A percentile compares a stretch with the other conserved stretches of the same genome.
phyloP scores from a whole-genome alignment of 2,797 vertebrate genomes.

The Notoglanidium macrostoma region DNA sequence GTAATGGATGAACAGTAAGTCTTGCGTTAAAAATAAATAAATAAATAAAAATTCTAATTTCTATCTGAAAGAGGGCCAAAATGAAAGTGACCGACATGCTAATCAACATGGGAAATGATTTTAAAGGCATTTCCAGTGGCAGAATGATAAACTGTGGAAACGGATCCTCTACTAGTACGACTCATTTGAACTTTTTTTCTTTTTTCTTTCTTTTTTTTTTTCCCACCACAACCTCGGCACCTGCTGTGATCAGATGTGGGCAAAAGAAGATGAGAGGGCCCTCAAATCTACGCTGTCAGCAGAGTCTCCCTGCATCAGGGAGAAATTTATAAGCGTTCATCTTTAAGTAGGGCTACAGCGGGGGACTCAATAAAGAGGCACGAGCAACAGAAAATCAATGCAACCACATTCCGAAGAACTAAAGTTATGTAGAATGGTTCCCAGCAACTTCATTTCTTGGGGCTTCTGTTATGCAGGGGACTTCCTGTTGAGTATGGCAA shows the following conservation, averaged over 20 bases:
- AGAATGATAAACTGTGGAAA: conserved; percentile 12
- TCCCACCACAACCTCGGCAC: conserved; percentile 10
- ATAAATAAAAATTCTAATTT: neutral
- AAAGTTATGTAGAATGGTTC: conserved; percentile 43
- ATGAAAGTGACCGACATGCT: neutral
- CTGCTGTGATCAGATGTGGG: conserved; percentile 41
- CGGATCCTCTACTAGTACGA: neutral
- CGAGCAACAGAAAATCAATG: conserved; percentile 56
- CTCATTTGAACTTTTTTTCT: neutral
- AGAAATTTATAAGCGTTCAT: conserved; percentile 63
- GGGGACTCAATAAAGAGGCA: conserved; percentile 55
- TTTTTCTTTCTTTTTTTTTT: neutral
- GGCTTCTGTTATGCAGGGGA: conserved; percentile 39
- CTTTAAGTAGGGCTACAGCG: conserved; percentile 62
- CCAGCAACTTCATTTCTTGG: conserved; percentile 44
- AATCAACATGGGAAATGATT: neutral
- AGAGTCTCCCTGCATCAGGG: conserved; percentile 60
- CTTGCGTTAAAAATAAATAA: neutral
- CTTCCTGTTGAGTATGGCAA: conserved; percentile 52
- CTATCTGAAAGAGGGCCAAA: neutral
- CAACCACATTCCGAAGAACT: conserved; percentile 51
- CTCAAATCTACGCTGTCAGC: conserved; percentile 61
- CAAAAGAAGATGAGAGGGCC: conserved; percentile 51
- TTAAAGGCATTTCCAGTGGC: neutral
- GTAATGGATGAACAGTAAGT: neutral